A percentile compares a stretch with the other conserved stretches of the same genome.
Conservation (phyloP, 2,113 vertebrate genomes). For the Hippocampus abdominalis region DNA sequence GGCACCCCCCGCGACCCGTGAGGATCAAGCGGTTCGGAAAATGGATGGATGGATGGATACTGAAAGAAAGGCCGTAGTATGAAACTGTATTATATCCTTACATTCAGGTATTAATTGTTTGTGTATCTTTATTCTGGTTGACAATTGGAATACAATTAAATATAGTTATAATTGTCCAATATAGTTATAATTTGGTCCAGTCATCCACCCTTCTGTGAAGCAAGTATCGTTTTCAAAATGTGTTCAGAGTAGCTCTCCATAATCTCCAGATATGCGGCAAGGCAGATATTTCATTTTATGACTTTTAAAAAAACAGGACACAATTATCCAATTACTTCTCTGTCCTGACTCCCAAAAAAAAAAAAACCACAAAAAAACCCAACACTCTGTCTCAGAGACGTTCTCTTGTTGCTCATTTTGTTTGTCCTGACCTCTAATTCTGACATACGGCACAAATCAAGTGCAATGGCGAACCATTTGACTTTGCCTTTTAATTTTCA, state of each 20-base stretch:
- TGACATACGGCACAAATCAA: not conserved
- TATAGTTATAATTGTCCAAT: not conserved
- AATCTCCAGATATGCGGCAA: not conserved
- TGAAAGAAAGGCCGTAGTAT: not conserved
- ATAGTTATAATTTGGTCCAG: not conserved
- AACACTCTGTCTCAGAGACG: not conserved
- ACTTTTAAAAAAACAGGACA: not conserved
- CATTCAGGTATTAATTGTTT: not conserved
- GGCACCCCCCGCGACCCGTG: too few relatives aligned
- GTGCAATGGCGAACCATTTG: conserved; percentile 1
- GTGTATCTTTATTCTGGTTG: not conserved
- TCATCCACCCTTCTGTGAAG: not conserved
- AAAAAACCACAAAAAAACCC: too few relatives aligned
- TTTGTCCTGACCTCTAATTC: not conserved
- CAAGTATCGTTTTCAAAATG: not conserved
- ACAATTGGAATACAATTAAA: not conserved
- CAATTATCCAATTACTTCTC: not conserved
- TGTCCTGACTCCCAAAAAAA: not conserved
- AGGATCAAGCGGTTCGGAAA: too few relatives aligned
- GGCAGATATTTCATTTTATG: not conserved
- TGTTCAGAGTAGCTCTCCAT: not conserved
- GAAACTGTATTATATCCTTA: too few relatives aligned
- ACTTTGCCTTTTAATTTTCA: conserved; percentile 14
- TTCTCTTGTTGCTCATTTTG: not conserved
- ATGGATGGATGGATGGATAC: too few relatives aligned